Evolutionary conservation across 2,888 invertebrate genomes (phyloP).

Genomic region (Saturnia pavonia): DNA sequence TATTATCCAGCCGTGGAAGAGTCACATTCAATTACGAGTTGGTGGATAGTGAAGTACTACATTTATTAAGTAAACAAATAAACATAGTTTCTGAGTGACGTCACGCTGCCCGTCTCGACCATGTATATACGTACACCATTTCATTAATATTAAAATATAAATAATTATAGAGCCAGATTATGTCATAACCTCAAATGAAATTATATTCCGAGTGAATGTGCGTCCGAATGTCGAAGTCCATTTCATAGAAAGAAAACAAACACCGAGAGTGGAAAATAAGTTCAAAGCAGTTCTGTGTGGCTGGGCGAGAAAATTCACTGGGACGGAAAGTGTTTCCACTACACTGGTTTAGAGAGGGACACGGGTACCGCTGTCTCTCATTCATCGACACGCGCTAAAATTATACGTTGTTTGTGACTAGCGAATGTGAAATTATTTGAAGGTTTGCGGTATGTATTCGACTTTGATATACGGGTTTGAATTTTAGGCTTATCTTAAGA

Average conservation of each 20-base stretch:
- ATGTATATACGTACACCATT: no score
- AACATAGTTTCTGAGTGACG: no score
- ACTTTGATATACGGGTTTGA: neutral
- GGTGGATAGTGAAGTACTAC: no score
- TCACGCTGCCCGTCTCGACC: no score
- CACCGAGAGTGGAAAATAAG: conserved; percentile 64
- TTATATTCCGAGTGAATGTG: neutral
- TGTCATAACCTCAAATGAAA: neutral
- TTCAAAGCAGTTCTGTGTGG: conserved; percentile 61
- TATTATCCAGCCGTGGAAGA: no score
- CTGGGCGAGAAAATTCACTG: conserved; percentile 59
- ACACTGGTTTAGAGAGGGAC: conserved; percentile 44
- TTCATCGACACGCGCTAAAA: conserved; percentile 34
- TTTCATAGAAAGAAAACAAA: conserved; percentile 60
- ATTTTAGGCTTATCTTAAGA: no score
- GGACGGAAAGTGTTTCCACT: conserved; percentile 63
- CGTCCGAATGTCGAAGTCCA: conserved; percentile 13
- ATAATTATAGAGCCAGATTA: neutral
- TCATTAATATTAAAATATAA: no score
- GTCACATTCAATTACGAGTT: no score
- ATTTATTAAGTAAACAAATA: no score
- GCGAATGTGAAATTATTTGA: conserved; percentile 18
- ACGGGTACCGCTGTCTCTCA: conserved; percentile 47
- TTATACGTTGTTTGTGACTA: conserved; percentile 16
- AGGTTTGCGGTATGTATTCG: neutral